Percentiles rank a stretch among this genome's conserved stretches.
These are phyloP conservation scores for Dendrocincla fuliginosa DNA, from an alignment of 2,797 vertebrate genomes.

Conservation along the genomic window DNA sequence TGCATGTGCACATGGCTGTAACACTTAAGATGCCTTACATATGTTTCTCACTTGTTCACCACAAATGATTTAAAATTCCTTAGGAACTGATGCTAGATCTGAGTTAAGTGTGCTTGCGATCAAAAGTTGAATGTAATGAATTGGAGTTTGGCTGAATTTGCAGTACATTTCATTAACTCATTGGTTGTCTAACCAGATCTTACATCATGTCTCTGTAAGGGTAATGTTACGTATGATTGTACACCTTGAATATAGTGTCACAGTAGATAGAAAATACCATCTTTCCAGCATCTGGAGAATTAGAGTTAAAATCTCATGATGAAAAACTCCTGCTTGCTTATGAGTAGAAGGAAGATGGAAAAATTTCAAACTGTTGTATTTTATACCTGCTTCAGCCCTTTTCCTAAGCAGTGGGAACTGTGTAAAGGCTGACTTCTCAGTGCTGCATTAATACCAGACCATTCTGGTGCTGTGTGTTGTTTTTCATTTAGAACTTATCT, in stretches of 20 bases:
- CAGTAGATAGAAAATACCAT: not conserved
- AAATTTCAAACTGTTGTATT: not conserved
- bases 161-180: not conserved
- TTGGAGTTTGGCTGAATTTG: not conserved
- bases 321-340: not conserved
- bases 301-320: not conserved
- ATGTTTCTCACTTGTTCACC: not conserved
- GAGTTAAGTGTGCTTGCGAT: not conserved
- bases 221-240: not conserved
- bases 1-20: not conserved
- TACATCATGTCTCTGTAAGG: not conserved
- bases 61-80: not conserved
- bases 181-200: not conserved
- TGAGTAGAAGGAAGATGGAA: not conserved
- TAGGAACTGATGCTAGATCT: not conserved
- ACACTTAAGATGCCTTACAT: not conserved
- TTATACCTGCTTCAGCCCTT: not conserved
- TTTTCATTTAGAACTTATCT: not conserved
- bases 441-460: not conserved
- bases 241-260: not conserved
- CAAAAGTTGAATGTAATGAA: not conserved
- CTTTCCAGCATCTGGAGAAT: not conserved
- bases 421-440: not conserved
- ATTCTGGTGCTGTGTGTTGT: not conserved
- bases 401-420: not conserved